Percentiles rank a stretch among this genome's conserved stretches.
phyloP scores from a whole-genome alignment of 1,140 invertebrate genomes.

The Caerostris darwini region DNA sequence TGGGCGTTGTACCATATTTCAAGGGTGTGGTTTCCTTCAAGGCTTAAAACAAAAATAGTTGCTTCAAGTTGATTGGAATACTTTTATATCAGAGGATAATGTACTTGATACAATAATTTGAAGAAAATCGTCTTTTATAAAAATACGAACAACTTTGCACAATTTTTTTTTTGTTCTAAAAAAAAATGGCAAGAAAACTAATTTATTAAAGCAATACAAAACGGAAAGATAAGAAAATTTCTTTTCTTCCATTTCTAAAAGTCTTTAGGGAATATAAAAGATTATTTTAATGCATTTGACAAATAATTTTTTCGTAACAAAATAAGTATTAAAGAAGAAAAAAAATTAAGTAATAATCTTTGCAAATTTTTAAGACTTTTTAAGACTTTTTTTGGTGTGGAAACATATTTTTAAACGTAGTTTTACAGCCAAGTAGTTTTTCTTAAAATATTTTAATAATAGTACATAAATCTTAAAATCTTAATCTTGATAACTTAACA shows the following conservation, averaged over 20 bases:
- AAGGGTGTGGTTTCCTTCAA: slow-evolving; percentile 63
- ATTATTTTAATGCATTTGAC: too few species aligned
- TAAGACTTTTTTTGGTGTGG: too few species aligned
- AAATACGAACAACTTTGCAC: background rate
- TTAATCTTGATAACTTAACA: too few species aligned
- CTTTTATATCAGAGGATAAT: background rate
- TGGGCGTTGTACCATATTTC: slow-evolving; percentile 64
- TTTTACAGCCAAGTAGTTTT: too few species aligned
- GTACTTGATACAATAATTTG: slow-evolving; percentile 38
- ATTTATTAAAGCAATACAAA: background rate
- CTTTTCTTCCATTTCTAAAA: background rate
- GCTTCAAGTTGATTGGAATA: slow-evolving; percentile 45
- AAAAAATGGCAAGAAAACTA: background rate
- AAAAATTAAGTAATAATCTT: too few species aligned
- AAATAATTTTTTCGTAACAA: too few species aligned
- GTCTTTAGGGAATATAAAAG: too few species aligned
- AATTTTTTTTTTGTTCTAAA: background rate
- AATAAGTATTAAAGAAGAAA: too few species aligned
- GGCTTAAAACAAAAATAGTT: slow-evolving; percentile 71
- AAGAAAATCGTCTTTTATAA: background rate
- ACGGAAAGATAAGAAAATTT: background rate
- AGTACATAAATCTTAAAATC: too few species aligned
- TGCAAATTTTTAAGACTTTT: too few species aligned
- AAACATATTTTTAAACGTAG: too few species aligned
- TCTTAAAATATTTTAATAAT: too few species aligned